A percentile compares a stretch with the other conserved stretches of the same genome.
Conservation (phyloP, 2,888 invertebrate genomes). For the Eristalis intricaria region DNA sequence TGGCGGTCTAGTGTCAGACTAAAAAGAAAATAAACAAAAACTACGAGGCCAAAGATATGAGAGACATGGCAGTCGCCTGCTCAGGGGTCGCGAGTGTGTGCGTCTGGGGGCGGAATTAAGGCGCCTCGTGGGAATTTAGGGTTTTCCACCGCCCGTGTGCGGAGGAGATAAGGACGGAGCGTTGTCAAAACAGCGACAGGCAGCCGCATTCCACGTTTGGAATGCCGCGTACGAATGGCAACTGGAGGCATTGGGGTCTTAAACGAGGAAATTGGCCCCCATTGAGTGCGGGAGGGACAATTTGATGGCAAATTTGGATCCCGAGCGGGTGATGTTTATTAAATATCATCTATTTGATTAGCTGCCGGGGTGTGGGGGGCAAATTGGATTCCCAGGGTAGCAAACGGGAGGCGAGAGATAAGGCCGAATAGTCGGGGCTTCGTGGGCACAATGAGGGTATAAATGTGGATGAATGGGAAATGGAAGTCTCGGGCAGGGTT, state of each 20-base stretch:
- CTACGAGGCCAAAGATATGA: constrained; percentile 35
- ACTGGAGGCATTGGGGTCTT: background rate
- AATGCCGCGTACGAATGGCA: background rate
- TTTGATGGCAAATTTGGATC: background rate
- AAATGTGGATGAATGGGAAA: background rate
- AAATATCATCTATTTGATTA: background rate
- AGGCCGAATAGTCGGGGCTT: background rate
- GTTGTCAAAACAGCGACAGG: background rate
- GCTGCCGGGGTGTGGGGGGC: background rate
- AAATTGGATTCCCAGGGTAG: background rate
- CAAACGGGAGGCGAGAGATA: background rate
- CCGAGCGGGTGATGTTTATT: background rate
- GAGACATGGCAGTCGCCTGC: background rate
- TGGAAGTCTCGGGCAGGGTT: background rate
- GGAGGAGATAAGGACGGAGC: background rate
- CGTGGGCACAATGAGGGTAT: background rate
- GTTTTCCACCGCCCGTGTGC: background rate
- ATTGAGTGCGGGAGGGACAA: background rate
- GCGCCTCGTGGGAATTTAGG: background rate
- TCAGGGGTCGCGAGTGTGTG: background rate
- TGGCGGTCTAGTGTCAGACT: background rate
- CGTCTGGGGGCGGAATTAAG: constrained; percentile 10
- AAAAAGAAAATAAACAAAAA: background rate
- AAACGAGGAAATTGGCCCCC: background rate
- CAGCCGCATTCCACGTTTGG: background rate